Percentiles rank a stretch among this genome's conserved stretches.
Evolutionary conservation across 2,797 vertebrate genomes (phyloP).

Genomic region (Champsocephalus gunnari): DNA sequence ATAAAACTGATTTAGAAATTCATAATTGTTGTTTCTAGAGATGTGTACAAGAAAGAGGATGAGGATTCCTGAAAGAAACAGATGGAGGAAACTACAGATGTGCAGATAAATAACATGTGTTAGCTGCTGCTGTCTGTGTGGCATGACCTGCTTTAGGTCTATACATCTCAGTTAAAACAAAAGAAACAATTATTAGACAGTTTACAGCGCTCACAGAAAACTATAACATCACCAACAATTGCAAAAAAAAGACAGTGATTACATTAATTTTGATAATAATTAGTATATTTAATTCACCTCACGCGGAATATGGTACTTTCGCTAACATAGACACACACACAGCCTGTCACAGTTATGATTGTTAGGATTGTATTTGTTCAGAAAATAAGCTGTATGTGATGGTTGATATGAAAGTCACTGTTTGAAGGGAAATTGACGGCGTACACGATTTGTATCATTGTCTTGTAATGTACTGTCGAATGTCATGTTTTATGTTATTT

Average conservation of each 20-base stretch:
- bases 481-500: too few relatives aligned
- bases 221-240: slow-evolving; percentile 18
- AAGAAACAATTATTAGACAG: neutral
- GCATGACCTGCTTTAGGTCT: slow-evolving; percentile 18
- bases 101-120: slow-evolving; percentile 34
- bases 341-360: too few relatives aligned
- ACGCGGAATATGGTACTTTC: too few relatives aligned
- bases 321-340: too few relatives aligned
- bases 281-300: neutral
- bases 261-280: neutral
- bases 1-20: slow-evolving; percentile 65
- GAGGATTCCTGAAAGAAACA: slow-evolving; percentile 58
- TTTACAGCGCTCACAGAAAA: neutral
- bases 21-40: slow-evolving; percentile 64
- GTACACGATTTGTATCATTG: too few relatives aligned
- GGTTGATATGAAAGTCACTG: too few relatives aligned
- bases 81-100: slow-evolving; percentile 48
- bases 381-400: too few relatives aligned
- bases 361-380: too few relatives aligned
- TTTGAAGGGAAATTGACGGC: too few relatives aligned
- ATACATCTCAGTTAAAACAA: slow-evolving; percentile 22
- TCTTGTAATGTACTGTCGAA: too few relatives aligned
- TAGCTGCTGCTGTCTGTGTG: slow-evolving; percentile 38
- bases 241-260: slow-evolving; percentile 2
- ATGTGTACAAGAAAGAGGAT: slow-evolving; percentile 53